Percentiles rank a stretch among this genome's conserved stretches.
phyloP scores from a whole-genome alignment of 2,797 vertebrate species.

The Chromobotia macracanthus region DNA sequence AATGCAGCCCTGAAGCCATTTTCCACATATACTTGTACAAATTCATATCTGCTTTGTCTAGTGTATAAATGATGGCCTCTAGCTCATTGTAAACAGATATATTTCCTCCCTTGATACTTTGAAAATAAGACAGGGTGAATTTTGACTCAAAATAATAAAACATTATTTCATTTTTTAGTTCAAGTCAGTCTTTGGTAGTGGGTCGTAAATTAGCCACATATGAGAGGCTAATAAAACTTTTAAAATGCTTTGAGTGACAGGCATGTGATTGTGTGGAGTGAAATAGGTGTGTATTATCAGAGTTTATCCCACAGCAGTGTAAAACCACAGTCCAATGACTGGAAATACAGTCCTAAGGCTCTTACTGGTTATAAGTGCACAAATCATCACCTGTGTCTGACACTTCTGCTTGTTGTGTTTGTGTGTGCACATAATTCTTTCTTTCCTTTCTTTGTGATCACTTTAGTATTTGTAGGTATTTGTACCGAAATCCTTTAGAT shows the following conservation, averaged over 20 bases:
- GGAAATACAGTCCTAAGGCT: conserved; percentile 35
- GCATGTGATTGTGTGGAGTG: conserved; percentile 40
- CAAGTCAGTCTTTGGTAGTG: conserved; percentile 29
- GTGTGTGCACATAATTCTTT: not conserved
- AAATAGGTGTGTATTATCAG: conserved; percentile 41
- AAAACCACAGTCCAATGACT: conserved; percentile 30
- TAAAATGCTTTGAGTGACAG: conserved; percentile 37
- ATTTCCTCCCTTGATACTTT: conserved; percentile 22
- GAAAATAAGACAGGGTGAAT: conserved; percentile 33
- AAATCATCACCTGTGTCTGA: conserved; percentile 36
- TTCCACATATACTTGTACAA: conserved; percentile 26
- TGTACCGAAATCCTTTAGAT: no score
- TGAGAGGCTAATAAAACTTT: conserved; percentile 26
- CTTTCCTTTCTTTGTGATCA: not conserved
- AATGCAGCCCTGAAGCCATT: conserved; percentile 24
- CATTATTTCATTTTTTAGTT: conserved; percentile 42
- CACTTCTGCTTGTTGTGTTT: not conserved
- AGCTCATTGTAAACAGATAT: conserved; percentile 15
- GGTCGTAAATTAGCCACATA: conserved; percentile 42
- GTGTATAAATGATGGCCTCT: conserved; percentile 36
- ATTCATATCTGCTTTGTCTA: conserved; percentile 39
- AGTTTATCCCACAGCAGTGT: conserved; percentile 32
- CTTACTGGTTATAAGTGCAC: conserved; percentile 32
- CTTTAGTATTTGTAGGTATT: not conserved
- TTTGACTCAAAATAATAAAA: conserved; percentile 40